A percentile compares a stretch with the other conserved stretches of the same genome.
phyloP scores from a whole-genome alignment of 2,888 invertebrate species.

The Drosophila algonquin region DNA sequence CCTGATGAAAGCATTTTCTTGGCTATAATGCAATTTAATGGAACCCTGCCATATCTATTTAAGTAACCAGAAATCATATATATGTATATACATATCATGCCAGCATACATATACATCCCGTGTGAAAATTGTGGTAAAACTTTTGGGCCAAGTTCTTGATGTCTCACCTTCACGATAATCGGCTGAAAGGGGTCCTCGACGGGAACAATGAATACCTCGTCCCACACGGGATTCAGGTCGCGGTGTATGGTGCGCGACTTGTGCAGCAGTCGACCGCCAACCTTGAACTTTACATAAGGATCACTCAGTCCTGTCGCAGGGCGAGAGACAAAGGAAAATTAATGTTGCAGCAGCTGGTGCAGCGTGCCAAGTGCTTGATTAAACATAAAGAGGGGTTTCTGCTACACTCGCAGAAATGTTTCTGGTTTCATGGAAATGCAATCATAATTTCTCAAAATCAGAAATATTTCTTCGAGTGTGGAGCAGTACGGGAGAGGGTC shows the following conservation, averaged over 20 bases:
- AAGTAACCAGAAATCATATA: background rate
- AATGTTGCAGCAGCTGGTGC: constrained; percentile 23
- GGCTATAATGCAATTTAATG: background rate
- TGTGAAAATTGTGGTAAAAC: background rate
- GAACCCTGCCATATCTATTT: background rate
- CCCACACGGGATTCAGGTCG: constrained; percentile 99
- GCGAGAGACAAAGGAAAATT: background rate
- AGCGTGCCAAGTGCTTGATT: constrained; percentile 34
- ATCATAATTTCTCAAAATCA: no score
- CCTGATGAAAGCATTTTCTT: constrained; percentile 22
- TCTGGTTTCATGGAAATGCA: background rate
- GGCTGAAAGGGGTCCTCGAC: constrained; percentile 95
- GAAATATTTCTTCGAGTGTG: background rate
- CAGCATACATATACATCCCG: background rate
- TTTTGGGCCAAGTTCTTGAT: background rate
- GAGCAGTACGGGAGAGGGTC: background rate
- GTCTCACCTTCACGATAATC: constrained; percentile 91
- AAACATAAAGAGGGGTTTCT: constrained; percentile 14
- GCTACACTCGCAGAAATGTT: background rate
- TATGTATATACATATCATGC: background rate
- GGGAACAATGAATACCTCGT: constrained; percentile 96
- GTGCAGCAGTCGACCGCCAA: constrained; percentile 93
- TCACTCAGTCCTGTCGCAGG: constrained; percentile 92
- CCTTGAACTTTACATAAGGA: constrained; percentile 98
- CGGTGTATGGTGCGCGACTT: constrained; percentile 97